Percentiles rank a stretch among this genome's conserved stretches.
Evolutionary conservation across 2,797 vertebrate genomes (phyloP).

Genomic region (Manis pentadactyla): DNA sequence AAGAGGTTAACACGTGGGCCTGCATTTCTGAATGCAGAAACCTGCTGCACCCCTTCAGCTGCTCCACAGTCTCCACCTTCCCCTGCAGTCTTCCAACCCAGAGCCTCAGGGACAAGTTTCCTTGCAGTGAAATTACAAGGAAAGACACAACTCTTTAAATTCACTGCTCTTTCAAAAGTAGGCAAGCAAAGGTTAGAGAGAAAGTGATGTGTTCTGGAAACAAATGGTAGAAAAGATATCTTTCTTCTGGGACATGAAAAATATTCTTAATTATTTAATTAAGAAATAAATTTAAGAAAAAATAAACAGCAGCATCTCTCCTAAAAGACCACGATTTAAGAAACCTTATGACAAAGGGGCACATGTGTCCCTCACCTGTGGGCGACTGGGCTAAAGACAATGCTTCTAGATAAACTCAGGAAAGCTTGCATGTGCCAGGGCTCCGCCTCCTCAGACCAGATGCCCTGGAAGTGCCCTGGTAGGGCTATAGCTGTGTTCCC

Average conservation of each 20-base stretch:
- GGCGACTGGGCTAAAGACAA: rapidly evolving
- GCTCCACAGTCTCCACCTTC: neutral
- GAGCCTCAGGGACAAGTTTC: neutral
- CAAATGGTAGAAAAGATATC: neutral
- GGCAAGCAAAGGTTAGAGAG: neutral
- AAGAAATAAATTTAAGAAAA: no score
- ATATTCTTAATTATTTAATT: neutral
- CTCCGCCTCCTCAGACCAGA: no score
- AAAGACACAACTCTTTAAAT: neutral
- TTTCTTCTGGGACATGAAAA: neutral
- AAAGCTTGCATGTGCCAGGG: rapidly evolving
- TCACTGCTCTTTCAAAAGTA: neutral
- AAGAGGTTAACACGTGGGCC: neutral
- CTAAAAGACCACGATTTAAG: no score
- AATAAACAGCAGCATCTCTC: neutral
- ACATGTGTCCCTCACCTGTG: rapidly evolving
- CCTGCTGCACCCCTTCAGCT: neutral
- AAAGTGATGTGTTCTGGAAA: no score
- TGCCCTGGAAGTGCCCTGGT: neutral
- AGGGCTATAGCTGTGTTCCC: neutral
- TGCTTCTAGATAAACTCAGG: neutral
- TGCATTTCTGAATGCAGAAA: neutral
- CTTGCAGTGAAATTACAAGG: neutral
- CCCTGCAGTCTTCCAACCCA: no score
- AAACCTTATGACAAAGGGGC: neutral